Percentiles rank a stretch among this genome's conserved stretches.
These are phyloP conservation scores for Eilema caniola DNA, from an alignment of 2,888 invertebrate genomes.

Conservation along the genomic window DNA sequence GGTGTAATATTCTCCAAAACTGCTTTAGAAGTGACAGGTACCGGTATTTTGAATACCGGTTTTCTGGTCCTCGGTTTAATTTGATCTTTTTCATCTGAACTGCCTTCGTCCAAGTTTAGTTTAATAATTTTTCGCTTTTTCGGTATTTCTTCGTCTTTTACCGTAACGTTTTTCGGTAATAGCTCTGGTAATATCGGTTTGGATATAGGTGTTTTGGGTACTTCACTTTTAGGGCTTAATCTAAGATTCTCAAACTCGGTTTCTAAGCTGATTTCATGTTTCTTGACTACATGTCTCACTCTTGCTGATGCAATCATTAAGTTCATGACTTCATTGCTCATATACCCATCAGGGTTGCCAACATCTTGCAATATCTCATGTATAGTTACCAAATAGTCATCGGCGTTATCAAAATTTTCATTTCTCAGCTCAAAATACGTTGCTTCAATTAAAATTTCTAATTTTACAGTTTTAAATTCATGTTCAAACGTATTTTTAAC, in stretches of 20 bases:
- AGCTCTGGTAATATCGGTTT: slow-evolving; percentile 55
- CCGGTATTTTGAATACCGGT: slow-evolving; percentile 72
- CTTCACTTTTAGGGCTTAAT: slow-evolving; percentile 54
- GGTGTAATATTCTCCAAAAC: slow-evolving; percentile 70
- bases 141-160: slow-evolving; percentile 72
- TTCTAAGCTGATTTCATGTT: slow-evolving; percentile 51
- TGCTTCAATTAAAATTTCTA: slow-evolving; percentile 68
- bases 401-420: slow-evolving; percentile 54
- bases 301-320: slow-evolving; percentile 64
- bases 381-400: slow-evolving; percentile 66
- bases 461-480: slow-evolving; percentile 54
- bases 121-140: slow-evolving; percentile 68
- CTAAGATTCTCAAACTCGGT: slow-evolving; percentile 62
- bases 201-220: slow-evolving; percentile 62
- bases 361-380: slow-evolving; percentile 66
- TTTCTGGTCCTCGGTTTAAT: slow-evolving; percentile 49
- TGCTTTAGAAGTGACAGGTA: slow-evolving; percentile 62
- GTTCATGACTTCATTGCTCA: slow-evolving; percentile 69
- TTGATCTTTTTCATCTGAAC: slow-evolving; percentile 51
- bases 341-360: slow-evolving; percentile 46
- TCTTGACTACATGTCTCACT: slow-evolving; percentile 51
- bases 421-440: slow-evolving; percentile 68
- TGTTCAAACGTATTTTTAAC: slow-evolving; percentile 41
- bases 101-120: slow-evolving; percentile 66
- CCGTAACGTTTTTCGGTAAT: slow-evolving; percentile 51